Evolutionary conservation across 2,888 invertebrate genomes (phyloP), one percentile per base, ranked within the genome.

Genomic region (Acrobasis suavella): DNA sequence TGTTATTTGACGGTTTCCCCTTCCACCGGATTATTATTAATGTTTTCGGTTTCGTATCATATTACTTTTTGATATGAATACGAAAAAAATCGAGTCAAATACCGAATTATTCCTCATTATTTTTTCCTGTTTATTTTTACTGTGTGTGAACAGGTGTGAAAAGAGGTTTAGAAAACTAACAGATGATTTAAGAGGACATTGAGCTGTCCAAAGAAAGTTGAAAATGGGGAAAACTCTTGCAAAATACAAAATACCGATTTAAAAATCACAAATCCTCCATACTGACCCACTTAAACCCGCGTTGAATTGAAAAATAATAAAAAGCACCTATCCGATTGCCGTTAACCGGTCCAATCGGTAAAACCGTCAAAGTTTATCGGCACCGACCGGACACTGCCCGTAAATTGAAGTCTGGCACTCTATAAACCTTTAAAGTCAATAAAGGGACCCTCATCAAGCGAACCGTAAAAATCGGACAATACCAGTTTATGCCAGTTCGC

Each of bases 341-440:
- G 46, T 61, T 42, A 61, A 61, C 51, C 32, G 46, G 42, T 5
- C 22, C 71, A 69, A 77, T 72, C 67, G 65, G 68, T 70, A 74
- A 74, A 74, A 75, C 72, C 74, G 72, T 75, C 73, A 75, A 78
- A 73, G 72, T 83, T 83, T 83, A 85, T 83, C 78, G 74, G 65
- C 66, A 63, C 69, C 60, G 67, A 72, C 75, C 75, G 73, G 76
- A 73, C 75, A 69, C 64, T 66, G 70, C 65, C 73, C 74, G 77
- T 83, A 86, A 83, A 87, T 85, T 82, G 84, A 77, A 86, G 83
- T 81, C 81, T 78, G 78, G 80, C 78, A 79, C 82, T 85, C 79
- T 72, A 83, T 86, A 84, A 86, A 86, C 84, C 80, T 83, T 85
- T 81, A 83, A 85, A 86, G 86, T 87, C 86, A 85, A 90, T 88